Base-by-base conservation (phyloP, 2,888 invertebrate genomes). In the Drosophila conformis region DNA sequence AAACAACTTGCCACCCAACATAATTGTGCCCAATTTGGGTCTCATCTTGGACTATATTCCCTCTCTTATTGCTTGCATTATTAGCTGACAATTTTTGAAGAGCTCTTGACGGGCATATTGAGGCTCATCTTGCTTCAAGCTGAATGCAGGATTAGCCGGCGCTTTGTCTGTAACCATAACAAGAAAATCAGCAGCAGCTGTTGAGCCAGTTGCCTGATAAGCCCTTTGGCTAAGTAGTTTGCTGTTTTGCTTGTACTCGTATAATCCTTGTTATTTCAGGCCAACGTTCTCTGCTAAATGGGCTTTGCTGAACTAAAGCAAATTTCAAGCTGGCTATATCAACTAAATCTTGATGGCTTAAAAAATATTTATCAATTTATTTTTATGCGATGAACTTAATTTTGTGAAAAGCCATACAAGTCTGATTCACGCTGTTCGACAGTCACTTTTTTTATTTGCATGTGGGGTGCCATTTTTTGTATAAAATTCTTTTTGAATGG, bases 11-110 rank as follows among this genome's bases (percentile, higher is more conserved):
- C 25, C 46, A 46, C 46, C 25, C 46, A 4, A 27, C 69, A 69
- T 67, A 85, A 87, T 85, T 83, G 72, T 87, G 71, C 70, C 63
- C 80, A 83, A 83, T 81, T 79, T 79, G 69, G 65, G 61, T 74
- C 69, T 65, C 73, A 69, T 73, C 69, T 72, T 67, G 67, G 56
- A 80, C 76, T 38, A 56, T 72, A 70, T 70, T 63, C n/a, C 53
- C 31, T 46, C 67, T 71, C 69, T 70, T 61, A 82, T 82, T 88
- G 82, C 87, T 81, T 85, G 85, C 81, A 82, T 85, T 85, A 88
- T 88, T 88, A 83, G 86, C 82, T 76, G 83, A 82, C 83, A 78
- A 86, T 86, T 86, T 87, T 78, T 73, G 73, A 72, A 46, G 71
- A 71, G 67, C 63, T 63, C 59, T 56, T 38, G 31, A 25, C 27